Conservation (phyloP, 2,113 vertebrate genomes). For the Brachyhypopomus gauderio region DNA sequence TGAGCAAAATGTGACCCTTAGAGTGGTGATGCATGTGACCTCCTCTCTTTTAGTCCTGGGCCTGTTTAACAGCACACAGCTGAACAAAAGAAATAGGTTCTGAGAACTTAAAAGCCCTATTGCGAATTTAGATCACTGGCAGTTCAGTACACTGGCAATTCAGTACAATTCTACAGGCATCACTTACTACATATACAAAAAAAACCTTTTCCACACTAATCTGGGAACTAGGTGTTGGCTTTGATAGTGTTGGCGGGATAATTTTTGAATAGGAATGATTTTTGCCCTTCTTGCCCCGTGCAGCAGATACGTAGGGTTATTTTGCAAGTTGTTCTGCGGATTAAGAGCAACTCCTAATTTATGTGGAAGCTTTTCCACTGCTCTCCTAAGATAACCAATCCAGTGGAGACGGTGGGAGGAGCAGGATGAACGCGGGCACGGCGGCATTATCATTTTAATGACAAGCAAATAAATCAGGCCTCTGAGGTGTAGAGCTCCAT, state of each 20-base stretch:
- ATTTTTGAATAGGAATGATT: neutral
- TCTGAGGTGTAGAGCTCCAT: neutral
- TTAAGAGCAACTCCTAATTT: neutral
- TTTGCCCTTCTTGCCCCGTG: neutral
- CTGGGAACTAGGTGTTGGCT: no score
- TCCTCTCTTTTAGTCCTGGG: neutral
- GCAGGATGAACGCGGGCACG: neutral
- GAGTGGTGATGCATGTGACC: neutral
- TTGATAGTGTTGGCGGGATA: no score
- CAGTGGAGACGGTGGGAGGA: neutral
- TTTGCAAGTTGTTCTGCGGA: neutral
- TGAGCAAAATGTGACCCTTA: constrained; percentile 1
- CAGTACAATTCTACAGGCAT: neutral
- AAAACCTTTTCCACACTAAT: neutral
- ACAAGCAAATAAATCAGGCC: constrained; percentile 17
- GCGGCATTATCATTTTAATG: constrained; percentile 27
- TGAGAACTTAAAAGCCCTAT: neutral
- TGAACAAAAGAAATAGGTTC: neutral
- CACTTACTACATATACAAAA: neutral
- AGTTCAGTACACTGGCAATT: neutral
- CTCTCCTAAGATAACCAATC: neutral
- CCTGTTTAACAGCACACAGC: neutral
- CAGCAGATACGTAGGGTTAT: neutral
- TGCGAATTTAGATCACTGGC: neutral
- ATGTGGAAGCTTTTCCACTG: neutral